Base-by-base conservation (phyloP, 2,888 invertebrate genomes). In the Tenthredo notha region DNA sequence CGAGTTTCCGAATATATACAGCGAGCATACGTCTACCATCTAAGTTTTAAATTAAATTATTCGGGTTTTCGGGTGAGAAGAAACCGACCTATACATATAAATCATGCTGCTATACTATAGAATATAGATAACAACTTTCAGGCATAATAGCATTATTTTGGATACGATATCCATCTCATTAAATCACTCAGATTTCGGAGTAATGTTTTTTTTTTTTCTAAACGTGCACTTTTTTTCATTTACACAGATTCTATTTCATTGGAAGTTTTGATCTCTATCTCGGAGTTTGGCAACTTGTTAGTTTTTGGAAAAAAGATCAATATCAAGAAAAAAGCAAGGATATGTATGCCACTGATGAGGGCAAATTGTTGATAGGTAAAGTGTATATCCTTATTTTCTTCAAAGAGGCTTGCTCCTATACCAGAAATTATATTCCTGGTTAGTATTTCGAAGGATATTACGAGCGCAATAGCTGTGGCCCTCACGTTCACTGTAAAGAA, bases 251-350 rank as follows among this genome's bases (percentile, higher is more conserved):
- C 61, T 25, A 33, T 67, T 33, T 1, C 33, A 18, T 4, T 18
- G 18, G 67, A 18, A 67, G 67, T 67, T 15, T 67, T 5, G 12
- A 29, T 61, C 67, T 12, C 67, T 18, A 18, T 67, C 33, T 67
- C 29, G 12, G 29, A 67, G 33, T 15, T 12, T 67, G 33, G 21
- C 25, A 47, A 12, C 6, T 74, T n/a, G 43, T 18, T 47, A 21
- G 21, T 74, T 74, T 40, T 74, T 15, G 74, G 74, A 47, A 74
- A 43, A 12, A 74, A 43, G 10, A 47, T 21, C 43, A 47, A 74
- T 10, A 74, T 9, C 43, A 74, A 40, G 43, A 43, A 15, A n/a
- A 74, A 74, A 25, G 21, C 74, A 10, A 47, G 12, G 15, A 74
- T 15, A 47, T 43, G 43, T 43, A 15, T 25, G 1, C 40, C 43